A percentile compares a stretch with the other conserved stretches of the same genome.
Evolutionary conservation across 2,113 vertebrate genomes (phyloP).

Genomic region (Strix uralensis): DNA sequence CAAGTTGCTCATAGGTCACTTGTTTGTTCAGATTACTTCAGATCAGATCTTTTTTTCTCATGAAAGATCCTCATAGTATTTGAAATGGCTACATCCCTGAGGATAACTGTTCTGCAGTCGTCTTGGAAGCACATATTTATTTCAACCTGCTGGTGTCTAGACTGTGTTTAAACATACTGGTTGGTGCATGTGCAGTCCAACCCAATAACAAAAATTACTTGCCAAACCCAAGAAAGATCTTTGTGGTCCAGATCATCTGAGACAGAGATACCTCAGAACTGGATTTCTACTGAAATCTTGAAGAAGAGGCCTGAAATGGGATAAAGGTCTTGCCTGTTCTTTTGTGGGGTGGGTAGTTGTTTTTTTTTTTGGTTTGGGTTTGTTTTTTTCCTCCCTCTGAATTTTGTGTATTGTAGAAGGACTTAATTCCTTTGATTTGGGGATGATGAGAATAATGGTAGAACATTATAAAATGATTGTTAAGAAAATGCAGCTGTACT

Average conservation of each 20-base stretch:
- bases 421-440: neutral
- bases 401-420: neutral
- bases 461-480: neutral
- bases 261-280: neutral
- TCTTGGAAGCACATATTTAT: neutral
- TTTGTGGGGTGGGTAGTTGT: neutral
- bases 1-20: neutral
- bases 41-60: neutral
- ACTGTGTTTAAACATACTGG: neutral
- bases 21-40: neutral
- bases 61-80: neutral
- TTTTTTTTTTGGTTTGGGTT: too few species aligned
- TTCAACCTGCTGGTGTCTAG: neutral
- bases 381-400: neutral
- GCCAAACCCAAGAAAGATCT: neutral
- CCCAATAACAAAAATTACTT: neutral
- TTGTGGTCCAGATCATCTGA: neutral
- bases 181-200: neutral
- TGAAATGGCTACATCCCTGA: neutral
- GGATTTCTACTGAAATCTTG: neutral
- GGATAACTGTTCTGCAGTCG: neutral
- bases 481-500: neutral
- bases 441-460: neutral
- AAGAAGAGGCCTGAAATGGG: neutral
- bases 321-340: neutral